Base-by-base conservation (phyloP, 2,797 vertebrate species). In the Tinamus major region DNA sequence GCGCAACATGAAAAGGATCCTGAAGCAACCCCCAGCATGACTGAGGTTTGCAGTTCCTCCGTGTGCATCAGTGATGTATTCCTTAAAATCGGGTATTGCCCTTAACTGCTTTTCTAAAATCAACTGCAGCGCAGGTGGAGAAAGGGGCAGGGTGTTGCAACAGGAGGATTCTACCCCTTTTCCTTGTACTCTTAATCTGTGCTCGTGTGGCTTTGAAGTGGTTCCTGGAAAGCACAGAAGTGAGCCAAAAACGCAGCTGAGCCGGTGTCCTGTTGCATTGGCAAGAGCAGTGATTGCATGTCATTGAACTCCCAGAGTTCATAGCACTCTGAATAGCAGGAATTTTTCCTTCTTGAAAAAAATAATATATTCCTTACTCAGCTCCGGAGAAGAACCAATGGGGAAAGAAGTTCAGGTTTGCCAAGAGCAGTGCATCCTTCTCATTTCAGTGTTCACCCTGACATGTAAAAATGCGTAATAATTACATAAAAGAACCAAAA, bases 151-250 rank as follows among this genome's bases (percentile, higher is more conserved):
- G 42, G 17, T 14, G 33, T 12, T 44, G 13, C 67, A 9, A 15
- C 10, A 13, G 49, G 42, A 70, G 68, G 27, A 20, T 81, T 71
- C 64, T 95, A 56, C 69, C 87, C 41, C 58, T 33, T 37, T 79
- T 6, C 6, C 53, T 59, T 0, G 0, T 21, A 12, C 53, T 94
- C 62, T 86, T 44, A 9, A 26, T 19, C 55, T 1, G 58, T 33
- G 7, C 29, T 87, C 69, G 48, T 87, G 91, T 7, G 94, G 87
- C 56, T 76, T 68, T 19, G 68, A 68, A 64, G 41, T 39, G 63
- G 44, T 95, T 96, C 95, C 94, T 96, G 71, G 95, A 96, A 93
- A 96, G 95, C 61, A 0, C 41, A 6, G 83, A 44, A 3, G 83
- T 71, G 91, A 94, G 96, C 95, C 95, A 96, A 71, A 84, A 82